These are phyloP conservation scores for Channa maculata DNA, from an alignment of 2,113 vertebrate genomes.

Conservation along the genomic window DNA sequence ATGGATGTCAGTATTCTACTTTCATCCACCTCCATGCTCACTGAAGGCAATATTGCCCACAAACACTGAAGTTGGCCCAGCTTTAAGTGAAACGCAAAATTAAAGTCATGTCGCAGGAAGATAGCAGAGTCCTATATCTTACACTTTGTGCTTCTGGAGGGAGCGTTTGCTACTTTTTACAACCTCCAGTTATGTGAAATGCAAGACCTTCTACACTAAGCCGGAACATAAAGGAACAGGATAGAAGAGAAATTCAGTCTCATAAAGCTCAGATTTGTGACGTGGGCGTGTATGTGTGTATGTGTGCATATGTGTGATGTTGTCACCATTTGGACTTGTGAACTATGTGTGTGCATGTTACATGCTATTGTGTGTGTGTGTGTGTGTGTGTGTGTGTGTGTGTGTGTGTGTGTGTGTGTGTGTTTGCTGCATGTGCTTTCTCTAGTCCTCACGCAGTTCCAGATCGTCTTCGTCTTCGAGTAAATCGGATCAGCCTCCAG, in stretches of 20 bases:
- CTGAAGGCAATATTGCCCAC: constrained; percentile 28
- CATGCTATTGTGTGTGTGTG: neutral
- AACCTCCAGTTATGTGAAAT: neutral
- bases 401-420: neutral
- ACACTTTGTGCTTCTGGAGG: neutral
- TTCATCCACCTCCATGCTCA: constrained; percentile 2
- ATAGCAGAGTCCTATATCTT: neutral
- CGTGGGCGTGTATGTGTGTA: constrained; percentile 22
- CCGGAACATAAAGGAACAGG: neutral
- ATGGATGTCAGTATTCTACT: neutral
- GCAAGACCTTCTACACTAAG: neutral
- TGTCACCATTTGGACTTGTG: constrained; percentile 13
- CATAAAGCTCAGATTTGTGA: constrained; percentile 12
- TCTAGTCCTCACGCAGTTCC: constrained; percentile 93
- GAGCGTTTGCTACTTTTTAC: neutral
- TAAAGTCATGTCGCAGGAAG: neutral
- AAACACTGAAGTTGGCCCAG: constrained; percentile 18
- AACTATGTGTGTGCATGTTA: neutral
- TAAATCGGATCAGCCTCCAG: constrained; percentile 94
- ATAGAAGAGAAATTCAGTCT: constrained; percentile 9
- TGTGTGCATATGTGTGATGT: constrained; percentile 26
- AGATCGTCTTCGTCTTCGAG: constrained; percentile 93
- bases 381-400: neutral
- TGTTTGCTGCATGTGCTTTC: constrained; percentile 22
- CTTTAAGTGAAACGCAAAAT: constrained; percentile 12